Evolutionary conservation across 1,140 invertebrate genomes (phyloP), one percentile per base, ranked within the genome.

Genomic region (Portunus trituberculatus): DNA sequence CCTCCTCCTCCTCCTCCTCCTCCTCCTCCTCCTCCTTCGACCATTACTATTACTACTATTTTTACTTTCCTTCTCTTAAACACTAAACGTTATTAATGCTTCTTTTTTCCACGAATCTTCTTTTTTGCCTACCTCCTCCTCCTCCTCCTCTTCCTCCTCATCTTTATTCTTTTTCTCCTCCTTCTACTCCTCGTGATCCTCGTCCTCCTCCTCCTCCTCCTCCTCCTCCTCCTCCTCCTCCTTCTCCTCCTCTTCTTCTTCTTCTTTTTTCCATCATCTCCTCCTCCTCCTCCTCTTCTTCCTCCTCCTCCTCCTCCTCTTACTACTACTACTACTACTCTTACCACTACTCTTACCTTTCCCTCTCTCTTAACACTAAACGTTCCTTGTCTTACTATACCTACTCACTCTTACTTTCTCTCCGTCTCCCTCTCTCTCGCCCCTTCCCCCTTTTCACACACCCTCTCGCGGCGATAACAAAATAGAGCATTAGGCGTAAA

Each of bases 351-450:
- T 20, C 52, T 10, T 20, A 12, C 52, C 52, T 1, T 59, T 59
- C 20, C 67, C 67, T 20, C 67, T 20, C 67, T 76, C 67, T n/a
- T 76, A 76, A 25, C n/a, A 76, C 12, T n/a, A 25, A 76, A n/a
- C 67, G 20, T 1, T 76, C 25, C 12, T 7, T 76, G 67, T 76
- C 67, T n/a, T 8, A 76, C 20, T n/a, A 0, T 76, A n/a, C 67
- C 25, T n/a, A n/a, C 8, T 59, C 52, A 59, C 67, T 20, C 91
- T 93, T 25, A n/a, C 76, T 59, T 28, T 91, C n/a, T 28, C 25
- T 59, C 90, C 10, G 48, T 91, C 28, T 46, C 90, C 28, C 90
- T 59, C 90, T 91, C 88, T 39, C 32, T 90, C 88, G 20, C n/a
- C 45, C 88, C 45, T 29, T n/a, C 90, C 29, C 89, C 45, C 52